Evolutionary conservation across 2,888 invertebrate genomes (phyloP), one percentile per base, ranked within the genome.

Genomic region (Polymixis lichenea): DNA sequence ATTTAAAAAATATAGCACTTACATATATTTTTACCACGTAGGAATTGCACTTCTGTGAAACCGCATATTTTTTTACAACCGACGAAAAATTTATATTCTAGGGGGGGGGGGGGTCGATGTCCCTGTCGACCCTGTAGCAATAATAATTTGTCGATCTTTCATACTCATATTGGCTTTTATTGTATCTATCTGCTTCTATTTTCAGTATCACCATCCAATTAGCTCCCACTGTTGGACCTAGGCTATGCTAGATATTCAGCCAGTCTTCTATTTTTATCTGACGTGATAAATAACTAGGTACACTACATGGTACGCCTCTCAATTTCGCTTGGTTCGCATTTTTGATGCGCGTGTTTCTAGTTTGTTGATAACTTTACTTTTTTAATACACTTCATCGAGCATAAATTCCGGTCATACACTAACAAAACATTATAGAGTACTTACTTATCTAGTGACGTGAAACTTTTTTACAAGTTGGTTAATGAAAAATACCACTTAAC

Each of bases 221-320:
- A 78, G n/a, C 38, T 43, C 15, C 77, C 17, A 28, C 58, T 77
- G 55, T 32, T 49, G 22, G 49, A 51, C 5, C 49, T 64, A 60
- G 62, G 49, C 19, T 38, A 22, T 5, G 1, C 28, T 83, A 60
- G 60, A 75, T 43, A 61, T n/a, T 7, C 32, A 38, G 17, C 22
- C 22, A 60, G 22, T 60, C 69, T 60, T 78, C 64, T 83, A 79
- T 83, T 83, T 79, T 78, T 62, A 66, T 19, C 58, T 69, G 84
- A 51, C 71, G 65, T 78, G 51, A 79, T 80, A 80, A 65, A 83
- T 78, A 80, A 55, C 75, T 53, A 28, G 60, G 32, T 32, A 19
- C 75, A 25, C 77, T 46, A 25, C 72, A 69, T 60, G 60, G 70
- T 60, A n/a, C 65, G 32, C 28, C 65, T 55, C 60, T 56, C 79